Percentiles rank a stretch among this genome's conserved stretches.
phyloP scores from a whole-genome alignment of 2,113 vertebrate species.

The Colius striatus region DNA sequence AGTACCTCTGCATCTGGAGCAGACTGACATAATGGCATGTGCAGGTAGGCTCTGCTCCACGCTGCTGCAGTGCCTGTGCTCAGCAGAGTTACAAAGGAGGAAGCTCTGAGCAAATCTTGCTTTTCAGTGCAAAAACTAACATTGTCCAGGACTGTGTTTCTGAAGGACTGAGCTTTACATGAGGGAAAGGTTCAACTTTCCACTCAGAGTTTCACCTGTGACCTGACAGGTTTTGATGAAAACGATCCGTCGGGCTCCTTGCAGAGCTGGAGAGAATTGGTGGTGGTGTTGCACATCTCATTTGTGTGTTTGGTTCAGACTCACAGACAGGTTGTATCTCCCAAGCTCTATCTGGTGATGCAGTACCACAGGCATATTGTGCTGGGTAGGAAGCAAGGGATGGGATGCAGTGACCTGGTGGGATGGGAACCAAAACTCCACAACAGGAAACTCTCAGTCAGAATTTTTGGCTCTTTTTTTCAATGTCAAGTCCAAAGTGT shows the following conservation, averaged over 20 bases:
- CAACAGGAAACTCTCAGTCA: background rate
- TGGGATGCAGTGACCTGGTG: background rate
- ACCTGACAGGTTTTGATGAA: background rate
- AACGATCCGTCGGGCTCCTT: background rate
- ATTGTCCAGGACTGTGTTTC: background rate
- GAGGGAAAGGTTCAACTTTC: background rate
- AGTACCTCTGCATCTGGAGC: slow-evolving; percentile 16
- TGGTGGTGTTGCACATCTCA: background rate
- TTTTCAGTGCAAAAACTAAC: background rate
- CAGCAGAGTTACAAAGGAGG: background rate
- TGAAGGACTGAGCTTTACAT: background rate
- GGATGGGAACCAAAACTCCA: background rate
- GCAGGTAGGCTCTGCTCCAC: background rate
- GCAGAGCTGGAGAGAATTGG: background rate
- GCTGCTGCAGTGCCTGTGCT: background rate
- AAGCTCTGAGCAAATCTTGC: background rate
- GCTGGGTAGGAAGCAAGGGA: background rate
- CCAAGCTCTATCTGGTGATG: background rate
- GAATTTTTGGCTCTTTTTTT: background rate
- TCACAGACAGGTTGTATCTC: background rate
- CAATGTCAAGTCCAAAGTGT: background rate
- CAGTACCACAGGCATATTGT: accelerated
- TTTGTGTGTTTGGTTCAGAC: background rate
- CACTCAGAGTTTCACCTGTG: background rate
- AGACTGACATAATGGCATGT: background rate